Conservation (phyloP, 2,113 vertebrate species). For the Tonatia bakeri region DNA sequence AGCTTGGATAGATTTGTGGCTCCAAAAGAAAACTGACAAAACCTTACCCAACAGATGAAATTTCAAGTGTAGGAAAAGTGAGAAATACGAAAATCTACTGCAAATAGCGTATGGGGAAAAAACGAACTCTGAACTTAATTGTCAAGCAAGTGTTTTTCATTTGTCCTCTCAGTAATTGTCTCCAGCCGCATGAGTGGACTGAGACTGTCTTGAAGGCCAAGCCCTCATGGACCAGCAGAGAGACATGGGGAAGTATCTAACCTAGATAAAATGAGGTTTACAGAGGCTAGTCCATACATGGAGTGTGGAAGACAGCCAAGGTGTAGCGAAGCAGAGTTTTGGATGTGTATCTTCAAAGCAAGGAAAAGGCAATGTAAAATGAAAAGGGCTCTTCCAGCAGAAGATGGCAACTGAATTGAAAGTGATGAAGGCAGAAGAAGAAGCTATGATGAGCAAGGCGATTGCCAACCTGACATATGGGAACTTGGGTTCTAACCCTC, state of each 20-base stretch:
- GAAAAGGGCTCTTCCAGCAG: neutral
- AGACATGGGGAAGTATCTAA: neutral
- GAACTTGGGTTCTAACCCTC: neutral
- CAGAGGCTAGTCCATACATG: neutral
- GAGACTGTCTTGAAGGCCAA: neutral
- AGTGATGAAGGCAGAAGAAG: neutral
- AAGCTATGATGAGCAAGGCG: neutral
- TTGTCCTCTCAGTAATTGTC: neutral
- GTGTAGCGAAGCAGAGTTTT: neutral
- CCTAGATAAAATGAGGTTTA: neutral
- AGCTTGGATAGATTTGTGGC: conserved; percentile 2
- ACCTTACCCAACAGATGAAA: neutral
- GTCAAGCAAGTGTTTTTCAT: neutral
- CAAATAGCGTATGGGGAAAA: neutral
- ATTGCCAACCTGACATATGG: neutral
- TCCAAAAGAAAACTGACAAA: conserved; percentile 34
- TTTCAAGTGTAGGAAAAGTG: neutral
- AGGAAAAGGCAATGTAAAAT: neutral
- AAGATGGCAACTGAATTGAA: neutral
- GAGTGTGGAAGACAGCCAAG: neutral
- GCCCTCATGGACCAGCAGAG: neutral
- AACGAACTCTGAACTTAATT: neutral
- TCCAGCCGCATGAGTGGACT: neutral
- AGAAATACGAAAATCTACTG: neutral
- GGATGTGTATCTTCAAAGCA: neutral